Evolutionary conservation across 2,113 vertebrate species (phyloP).

Genomic region (Actenoides hombroni): DNA sequence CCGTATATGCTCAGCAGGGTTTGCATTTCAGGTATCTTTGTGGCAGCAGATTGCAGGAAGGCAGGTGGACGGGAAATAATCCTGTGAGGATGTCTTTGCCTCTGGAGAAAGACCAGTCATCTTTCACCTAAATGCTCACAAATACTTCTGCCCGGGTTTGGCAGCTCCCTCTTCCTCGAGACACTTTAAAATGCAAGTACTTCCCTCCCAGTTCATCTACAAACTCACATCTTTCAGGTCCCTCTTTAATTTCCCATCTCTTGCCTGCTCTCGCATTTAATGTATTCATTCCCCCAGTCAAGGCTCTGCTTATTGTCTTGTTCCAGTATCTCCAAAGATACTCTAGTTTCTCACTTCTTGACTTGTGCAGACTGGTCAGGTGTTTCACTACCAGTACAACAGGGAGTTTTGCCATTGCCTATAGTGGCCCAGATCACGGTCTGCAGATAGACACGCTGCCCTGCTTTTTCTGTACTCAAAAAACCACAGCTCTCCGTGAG

Average conservation of each 20-base stretch:
- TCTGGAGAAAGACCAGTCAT: not conserved
- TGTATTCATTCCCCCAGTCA: not conserved
- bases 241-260: not conserved
- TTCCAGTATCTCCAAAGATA: not conserved
- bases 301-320: not conserved
- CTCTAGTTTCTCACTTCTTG: not conserved
- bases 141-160: not conserved
- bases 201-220: not conserved
- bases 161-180: not conserved
- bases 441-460: rapidly evolving
- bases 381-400: not conserved
- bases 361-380: not conserved
- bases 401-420: not conserved
- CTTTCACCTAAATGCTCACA: not conserved
- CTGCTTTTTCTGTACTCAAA: not conserved
- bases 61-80: not conserved
- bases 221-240: not conserved
- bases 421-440: not conserved
- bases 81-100: not conserved
- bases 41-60: not conserved
- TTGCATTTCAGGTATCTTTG: not conserved
- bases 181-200: not conserved
- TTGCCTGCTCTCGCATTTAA: not conserved
- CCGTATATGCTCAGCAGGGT: not conserved
- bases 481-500: not conserved